Evolutionary conservation across 2,888 invertebrate genomes (phyloP), one percentile per base, ranked within the genome.

Genomic region (Clanis bilineata): DNA sequence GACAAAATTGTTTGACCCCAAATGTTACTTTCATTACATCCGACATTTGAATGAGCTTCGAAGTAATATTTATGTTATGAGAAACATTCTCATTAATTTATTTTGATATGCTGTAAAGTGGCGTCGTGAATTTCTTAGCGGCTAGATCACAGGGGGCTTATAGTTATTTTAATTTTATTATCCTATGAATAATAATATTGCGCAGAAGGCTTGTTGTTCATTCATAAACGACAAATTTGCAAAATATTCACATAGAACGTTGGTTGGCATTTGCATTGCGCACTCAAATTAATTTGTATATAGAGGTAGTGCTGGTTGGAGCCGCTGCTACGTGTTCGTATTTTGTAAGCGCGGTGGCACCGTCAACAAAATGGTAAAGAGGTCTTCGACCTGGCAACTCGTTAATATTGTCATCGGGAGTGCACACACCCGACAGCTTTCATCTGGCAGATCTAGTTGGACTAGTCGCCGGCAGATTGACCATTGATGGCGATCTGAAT

Each of bases 331-430:
- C 64, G 67, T 72, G 71, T 71, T 71, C 71, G 68, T 74, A 72
- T 76, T 73, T 70, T 73, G 76, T 69, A 76, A 70, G 75, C 72
- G 72, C 67, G 63, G 70, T 70, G 66, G 66, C 63, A 64, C 68
- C 32, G 69, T 60, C 64, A 62, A 69, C 72, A 65, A 73, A 77
- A 79, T 79, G 74, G 72, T 76, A 81, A 76, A 70, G 69, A 75
- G 84, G 82, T 83, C 83, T 78, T 69, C 73, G 79, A 82, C 80
- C 82, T 67, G 73, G 62, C 70, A 58, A 72, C 65, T 64, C 28
- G 71, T 72, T 70, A 73, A 74, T 74, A 72, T 68, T 76, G 72
- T 73, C 74, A 69, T 68, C 69, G 69, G 70, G 73, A 77, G 70
- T 64, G 74, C 56, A 43, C 56, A 43, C 51, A 59, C 18, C 61